Conservation (phyloP, 2,888 invertebrate species). For the Xestia ashworthii region DNA sequence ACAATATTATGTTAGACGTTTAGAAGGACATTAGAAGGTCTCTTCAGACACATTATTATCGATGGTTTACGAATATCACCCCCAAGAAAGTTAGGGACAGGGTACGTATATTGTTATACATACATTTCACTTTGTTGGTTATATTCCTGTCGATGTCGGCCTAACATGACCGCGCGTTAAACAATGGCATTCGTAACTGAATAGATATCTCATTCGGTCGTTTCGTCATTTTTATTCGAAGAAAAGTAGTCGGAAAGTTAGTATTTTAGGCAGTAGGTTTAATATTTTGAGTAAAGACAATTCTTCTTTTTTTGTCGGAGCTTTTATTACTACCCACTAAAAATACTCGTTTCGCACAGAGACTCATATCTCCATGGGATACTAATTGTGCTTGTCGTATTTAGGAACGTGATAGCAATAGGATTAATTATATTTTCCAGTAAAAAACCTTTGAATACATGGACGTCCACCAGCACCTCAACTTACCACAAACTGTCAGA, state of each 20-base stretch:
- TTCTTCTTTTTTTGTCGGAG: too few relatives aligned
- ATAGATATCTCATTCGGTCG: too few relatives aligned
- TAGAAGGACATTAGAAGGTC: background rate
- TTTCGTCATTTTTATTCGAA: too few relatives aligned
- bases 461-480: too few relatives aligned
- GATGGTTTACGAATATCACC: background rate
- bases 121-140: background rate
- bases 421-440: background rate
- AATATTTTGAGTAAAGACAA: too few relatives aligned
- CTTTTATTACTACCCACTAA: too few relatives aligned
- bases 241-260: too few relatives aligned
- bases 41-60: background rate
- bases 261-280: too few relatives aligned
- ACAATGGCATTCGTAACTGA: background rate
- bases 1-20: slow-evolving; percentile 7
- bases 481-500: too few relatives aligned
- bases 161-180: too few relatives aligned
- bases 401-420: background rate
- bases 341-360: background rate
- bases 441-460: background rate
- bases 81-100: too few relatives aligned
- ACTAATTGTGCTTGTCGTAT: background rate
- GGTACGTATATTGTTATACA: background rate
- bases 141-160: background rate
- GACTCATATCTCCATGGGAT: background rate